These are phyloP conservation scores for Phylloscopus trochiloides DNA, from an alignment of 2,113 vertebrate genomes.

Conservation along the genomic window DNA sequence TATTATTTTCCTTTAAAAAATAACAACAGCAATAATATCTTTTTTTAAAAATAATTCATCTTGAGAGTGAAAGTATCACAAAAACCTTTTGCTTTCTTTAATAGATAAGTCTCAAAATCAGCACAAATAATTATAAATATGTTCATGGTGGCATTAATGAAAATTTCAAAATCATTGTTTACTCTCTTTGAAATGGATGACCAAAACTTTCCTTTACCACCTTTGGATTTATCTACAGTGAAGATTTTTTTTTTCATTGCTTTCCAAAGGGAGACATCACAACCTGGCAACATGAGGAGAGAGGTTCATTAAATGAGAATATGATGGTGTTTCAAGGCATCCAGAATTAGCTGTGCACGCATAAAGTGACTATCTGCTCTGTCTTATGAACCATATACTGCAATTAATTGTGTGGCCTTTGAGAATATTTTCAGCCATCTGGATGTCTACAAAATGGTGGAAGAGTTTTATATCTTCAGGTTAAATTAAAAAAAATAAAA, in stretches of 20 bases:
- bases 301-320: background rate
- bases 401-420: conserved; percentile 1
- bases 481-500: background rate
- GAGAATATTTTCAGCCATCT: conserved; percentile 41
- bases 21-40: background rate
- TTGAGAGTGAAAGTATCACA: background rate
- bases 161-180: background rate
- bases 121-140: background rate
- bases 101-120: background rate
- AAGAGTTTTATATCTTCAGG: background rate
- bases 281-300: background rate
- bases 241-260: background rate
- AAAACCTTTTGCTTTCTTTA: background rate
- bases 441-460: background rate
- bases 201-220: background rate
- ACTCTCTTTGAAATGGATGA: background rate
- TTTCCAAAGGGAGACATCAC: background rate
- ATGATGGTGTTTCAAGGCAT: background rate
- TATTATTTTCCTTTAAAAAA: background rate
- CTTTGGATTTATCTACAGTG: background rate
- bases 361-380: background rate
- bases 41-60: background rate
- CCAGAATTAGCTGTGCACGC: background rate
- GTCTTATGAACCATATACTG: background rate
- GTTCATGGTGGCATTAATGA: background rate